Conservation (phyloP, 2,797 vertebrate genomes). For the Schizothorax lantsangensis region DNA sequence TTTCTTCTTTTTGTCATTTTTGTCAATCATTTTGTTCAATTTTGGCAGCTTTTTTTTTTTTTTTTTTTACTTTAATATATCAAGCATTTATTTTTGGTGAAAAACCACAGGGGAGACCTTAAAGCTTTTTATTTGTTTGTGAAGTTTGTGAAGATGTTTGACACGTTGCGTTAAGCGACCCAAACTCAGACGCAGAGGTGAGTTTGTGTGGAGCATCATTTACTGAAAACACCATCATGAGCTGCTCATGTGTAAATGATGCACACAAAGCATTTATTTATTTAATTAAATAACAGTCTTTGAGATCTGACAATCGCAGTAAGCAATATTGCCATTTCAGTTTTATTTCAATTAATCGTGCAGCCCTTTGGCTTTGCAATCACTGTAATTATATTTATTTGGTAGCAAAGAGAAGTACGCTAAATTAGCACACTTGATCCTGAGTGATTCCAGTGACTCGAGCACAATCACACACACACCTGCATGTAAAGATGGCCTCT, state of each 20-base stretch:
- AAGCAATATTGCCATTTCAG: background rate
- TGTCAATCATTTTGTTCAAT: too few species aligned
- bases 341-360: background rate
- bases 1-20: too few species aligned
- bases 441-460: background rate
- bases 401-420: background rate
- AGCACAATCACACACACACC: background rate
- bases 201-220: background rate
- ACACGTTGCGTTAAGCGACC: background rate
- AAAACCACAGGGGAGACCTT: too few species aligned
- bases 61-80: background rate
- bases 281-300: background rate
- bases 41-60: too few species aligned
- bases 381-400: conserved; percentile 8
- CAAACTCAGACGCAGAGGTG: background rate
- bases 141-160: background rate
- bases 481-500: background rate
- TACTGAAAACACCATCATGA: background rate
- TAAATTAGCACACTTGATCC: conserved; percentile 17
- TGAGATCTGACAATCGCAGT: background rate
- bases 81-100: background rate
- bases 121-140: background rate
- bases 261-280: background rate
- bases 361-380: background rate
- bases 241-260: background rate